Percentiles rank a stretch among this genome's conserved stretches.
Evolutionary conservation across 1,140 invertebrate genomes (phyloP).

Genomic region (Geopemphigus sp.): DNA sequence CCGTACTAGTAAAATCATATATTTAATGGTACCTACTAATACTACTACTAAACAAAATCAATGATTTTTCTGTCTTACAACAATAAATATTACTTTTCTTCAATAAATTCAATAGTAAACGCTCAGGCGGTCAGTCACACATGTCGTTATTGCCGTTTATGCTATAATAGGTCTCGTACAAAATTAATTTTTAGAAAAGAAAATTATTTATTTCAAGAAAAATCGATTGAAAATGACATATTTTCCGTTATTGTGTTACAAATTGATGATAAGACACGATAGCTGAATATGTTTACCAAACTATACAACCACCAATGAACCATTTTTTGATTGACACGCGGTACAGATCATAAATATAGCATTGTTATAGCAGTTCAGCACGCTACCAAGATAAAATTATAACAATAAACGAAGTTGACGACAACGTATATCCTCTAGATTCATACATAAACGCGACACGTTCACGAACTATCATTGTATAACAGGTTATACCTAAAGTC

Average conservation of each 20-base stretch:
- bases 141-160: background rate
- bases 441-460: background rate
- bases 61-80: background rate
- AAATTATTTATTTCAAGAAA: background rate
- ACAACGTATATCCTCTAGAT: background rate
- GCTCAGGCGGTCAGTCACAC: too few relatives aligned
- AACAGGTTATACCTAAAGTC: too few relatives aligned
- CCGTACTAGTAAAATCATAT: too few relatives aligned
- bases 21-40: too few relatives aligned
- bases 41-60: too few relatives aligned
- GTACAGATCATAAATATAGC: constrained; percentile 15
- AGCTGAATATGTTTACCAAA: background rate
- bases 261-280: background rate
- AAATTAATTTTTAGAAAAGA: background rate
- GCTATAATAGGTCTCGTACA: background rate
- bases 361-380: constrained; percentile 3
- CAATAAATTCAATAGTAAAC: background rate
- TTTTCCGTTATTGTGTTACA: background rate
- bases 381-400: background rate
- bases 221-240: background rate
- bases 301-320: background rate
- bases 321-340: background rate
- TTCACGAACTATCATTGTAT: too few relatives aligned
- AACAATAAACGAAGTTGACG: background rate
- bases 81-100: background rate